These are phyloP conservation scores for Amphimallon solstitiale DNA, from an alignment of 2,888 invertebrate species.

Conservation along the genomic window DNA sequence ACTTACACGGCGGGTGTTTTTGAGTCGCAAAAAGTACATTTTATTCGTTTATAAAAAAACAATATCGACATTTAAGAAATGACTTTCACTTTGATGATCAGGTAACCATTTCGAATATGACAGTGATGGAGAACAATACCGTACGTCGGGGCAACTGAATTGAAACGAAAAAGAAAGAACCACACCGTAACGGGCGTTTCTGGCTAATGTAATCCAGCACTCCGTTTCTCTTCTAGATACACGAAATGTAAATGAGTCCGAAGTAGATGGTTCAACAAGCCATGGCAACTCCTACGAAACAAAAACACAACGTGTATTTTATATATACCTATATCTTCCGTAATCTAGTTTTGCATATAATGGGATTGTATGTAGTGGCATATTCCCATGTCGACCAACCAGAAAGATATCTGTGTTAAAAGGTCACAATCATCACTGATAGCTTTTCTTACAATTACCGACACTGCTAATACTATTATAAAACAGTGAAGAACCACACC, in stretches of 20 bases:
- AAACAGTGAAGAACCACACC: no score
- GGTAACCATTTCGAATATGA: background rate
- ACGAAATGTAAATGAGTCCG: constrained; percentile 27
- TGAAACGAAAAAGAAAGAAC: background rate
- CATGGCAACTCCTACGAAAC: constrained; percentile 23
- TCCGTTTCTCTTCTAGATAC: background rate
- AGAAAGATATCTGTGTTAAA: constrained; percentile 41
- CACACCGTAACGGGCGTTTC: background rate
- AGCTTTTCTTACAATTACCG: constrained; percentile 26
- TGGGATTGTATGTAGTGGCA: constrained; percentile 39
- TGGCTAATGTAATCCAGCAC: background rate
- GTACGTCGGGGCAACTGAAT: background rate
- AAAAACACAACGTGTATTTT: background rate
- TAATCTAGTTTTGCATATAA: constrained; percentile 40
- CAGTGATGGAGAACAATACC: constrained; percentile 13
- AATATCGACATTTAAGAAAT: constrained; percentile 3
- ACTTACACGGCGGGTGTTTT: no score
- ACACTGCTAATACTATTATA: background rate
- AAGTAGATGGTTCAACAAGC: background rate
- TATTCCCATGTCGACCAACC: constrained; percentile 38
- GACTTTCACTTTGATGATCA: constrained; percentile 10
- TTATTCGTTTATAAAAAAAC: no score
- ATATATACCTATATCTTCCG: constrained; percentile 20
- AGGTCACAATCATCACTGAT: constrained; percentile 36
- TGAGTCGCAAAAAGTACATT: no score